These are phyloP conservation scores for Anser cygnoides DNA, from an alignment of 2,113 vertebrate species.

Conservation along the genomic window DNA sequence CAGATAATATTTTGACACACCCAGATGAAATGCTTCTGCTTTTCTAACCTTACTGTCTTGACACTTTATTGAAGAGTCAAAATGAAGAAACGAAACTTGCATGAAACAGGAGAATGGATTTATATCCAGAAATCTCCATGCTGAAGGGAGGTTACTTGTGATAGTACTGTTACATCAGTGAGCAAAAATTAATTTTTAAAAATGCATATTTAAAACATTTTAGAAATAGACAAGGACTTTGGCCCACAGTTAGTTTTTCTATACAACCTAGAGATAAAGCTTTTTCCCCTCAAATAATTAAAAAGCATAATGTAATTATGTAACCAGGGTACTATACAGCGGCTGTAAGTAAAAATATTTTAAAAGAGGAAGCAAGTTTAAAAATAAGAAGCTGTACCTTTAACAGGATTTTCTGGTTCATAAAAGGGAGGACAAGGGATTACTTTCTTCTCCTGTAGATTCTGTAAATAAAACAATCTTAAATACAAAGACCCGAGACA, in stretches of 20 bases:
- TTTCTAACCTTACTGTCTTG: not conserved
- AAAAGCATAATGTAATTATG: not conserved
- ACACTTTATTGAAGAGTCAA: not conserved
- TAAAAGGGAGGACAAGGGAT: constrained; percentile 94
- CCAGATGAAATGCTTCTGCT: not conserved
- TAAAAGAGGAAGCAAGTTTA: not conserved
- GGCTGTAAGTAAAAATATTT: not conserved
- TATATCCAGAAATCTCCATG: not conserved
- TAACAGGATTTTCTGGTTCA: constrained; percentile 88
- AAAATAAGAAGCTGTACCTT: constrained; percentile 79
- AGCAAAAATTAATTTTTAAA: not conserved
- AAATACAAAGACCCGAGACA: not conserved
- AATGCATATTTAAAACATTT: not conserved
- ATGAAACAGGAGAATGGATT: not conserved
- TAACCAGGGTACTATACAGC: not conserved
- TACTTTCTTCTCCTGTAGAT: constrained; percentile 91
- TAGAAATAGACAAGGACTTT: not conserved
- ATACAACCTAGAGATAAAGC: not conserved
- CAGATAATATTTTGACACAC: not conserved
- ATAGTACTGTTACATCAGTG: not conserved
- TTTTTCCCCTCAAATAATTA: not conserved
- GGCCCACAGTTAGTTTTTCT: not conserved
- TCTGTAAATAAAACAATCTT: constrained; percentile 71
- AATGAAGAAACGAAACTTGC: not conserved
- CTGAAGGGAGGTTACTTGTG: not conserved